Percentiles rank a stretch among this genome's conserved stretches.
Conservation (phyloP, 2,113 vertebrate species). For the Cichladusa arquata region DNA sequence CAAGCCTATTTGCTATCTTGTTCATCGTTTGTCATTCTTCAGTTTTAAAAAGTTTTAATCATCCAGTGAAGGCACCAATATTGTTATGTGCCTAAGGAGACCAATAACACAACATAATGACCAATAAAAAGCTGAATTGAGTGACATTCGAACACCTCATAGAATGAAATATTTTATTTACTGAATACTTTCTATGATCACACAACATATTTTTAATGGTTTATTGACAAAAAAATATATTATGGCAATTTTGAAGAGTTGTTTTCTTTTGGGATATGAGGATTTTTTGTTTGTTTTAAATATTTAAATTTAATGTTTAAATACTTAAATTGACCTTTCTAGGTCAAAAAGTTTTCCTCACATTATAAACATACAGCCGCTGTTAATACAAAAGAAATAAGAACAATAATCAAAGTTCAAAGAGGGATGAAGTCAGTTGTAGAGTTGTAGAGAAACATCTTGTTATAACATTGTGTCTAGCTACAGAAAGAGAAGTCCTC, state of each 20-base stretch:
- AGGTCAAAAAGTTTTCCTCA: neutral
- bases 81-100: neutral
- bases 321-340: neutral
- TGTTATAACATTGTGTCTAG: neutral
- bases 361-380: neutral
- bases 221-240: neutral
- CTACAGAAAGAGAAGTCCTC: neutral
- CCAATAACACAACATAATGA: neutral
- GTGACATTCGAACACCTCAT: neutral
- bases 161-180: neutral
- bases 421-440: neutral
- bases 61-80: neutral
- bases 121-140: neutral
- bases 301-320: neutral
- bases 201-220: neutral
- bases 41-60: neutral
- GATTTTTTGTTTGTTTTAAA: neutral
- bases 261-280: neutral
- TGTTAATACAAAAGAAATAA: neutral
- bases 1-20: neutral
- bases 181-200: neutral
- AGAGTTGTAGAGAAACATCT: neutral
- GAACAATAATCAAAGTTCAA: neutral
- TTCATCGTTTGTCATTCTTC: neutral
- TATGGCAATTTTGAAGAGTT: rapidly evolving